phyloP scores from a whole-genome alignment of 2,113 vertebrate species.

The Indicator indicator region DNA sequence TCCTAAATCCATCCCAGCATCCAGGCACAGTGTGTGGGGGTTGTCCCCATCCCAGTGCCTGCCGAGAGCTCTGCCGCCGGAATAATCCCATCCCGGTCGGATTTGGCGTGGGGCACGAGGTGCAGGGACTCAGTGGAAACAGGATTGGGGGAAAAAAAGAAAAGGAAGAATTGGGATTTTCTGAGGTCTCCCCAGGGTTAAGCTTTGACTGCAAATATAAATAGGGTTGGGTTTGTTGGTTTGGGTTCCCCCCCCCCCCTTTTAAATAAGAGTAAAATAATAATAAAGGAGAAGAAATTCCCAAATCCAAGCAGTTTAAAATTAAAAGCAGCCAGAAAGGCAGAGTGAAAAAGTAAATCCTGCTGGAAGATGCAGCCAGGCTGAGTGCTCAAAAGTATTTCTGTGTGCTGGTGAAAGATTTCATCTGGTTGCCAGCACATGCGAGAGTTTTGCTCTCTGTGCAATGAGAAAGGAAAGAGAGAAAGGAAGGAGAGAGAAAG shows the following conservation, averaged over 20 bases:
- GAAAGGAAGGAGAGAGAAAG: background rate
- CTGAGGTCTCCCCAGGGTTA: conserved; percentile 42
- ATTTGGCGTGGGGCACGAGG: conserved; percentile 24
- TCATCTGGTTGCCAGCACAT: conserved; percentile 45
- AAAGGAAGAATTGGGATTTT: conserved; percentile 42
- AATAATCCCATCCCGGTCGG: conserved; percentile 40
- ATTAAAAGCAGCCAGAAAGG: too few relatives aligned
- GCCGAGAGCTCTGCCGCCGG: background rate
- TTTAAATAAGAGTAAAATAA: background rate
- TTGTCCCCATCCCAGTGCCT: background rate
- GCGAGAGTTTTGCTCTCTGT: conserved; percentile 36
- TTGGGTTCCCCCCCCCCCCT: background rate
- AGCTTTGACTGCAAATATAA: conserved; percentile 25
- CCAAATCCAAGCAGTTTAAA: background rate
- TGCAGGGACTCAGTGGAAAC: conserved; percentile 5
- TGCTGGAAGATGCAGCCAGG: background rate
- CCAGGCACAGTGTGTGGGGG: background rate
- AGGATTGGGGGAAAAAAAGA: background rate
- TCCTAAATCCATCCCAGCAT: background rate
- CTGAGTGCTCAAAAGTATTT: conserved; percentile 52
- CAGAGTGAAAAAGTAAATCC: background rate
- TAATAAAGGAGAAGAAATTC: background rate
- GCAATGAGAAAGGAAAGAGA: background rate
- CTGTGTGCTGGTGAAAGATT: conserved; percentile 56
- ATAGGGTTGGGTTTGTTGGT: background rate